Conservation (phyloP, 2,888 invertebrate species). For the Ennomos erosarius region DNA sequence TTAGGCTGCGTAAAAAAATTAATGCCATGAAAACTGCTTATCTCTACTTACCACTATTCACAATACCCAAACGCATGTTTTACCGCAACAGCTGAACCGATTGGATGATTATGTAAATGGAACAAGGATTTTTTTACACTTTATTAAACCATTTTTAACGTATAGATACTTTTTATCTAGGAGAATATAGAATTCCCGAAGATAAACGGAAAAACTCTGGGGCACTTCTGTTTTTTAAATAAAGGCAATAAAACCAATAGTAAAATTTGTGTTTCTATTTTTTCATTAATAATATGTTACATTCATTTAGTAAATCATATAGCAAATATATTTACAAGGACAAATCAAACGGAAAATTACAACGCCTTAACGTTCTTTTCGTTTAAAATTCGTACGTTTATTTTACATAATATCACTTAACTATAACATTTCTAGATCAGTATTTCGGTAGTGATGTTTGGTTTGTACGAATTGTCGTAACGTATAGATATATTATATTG, state of each 20-base stretch:
- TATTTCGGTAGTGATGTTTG: conserved; percentile 69
- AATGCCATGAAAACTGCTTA: no score
- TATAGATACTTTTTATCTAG: no score
- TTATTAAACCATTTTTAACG: no score
- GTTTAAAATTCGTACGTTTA: conserved; percentile 85
- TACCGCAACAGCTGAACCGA: no score
- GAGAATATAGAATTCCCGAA: no score
- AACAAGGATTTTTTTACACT: no score
- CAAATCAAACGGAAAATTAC: conserved; percentile 78
- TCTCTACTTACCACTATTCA: no score
- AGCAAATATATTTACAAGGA: conserved; percentile 85
- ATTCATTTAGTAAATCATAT: conserved; percentile 85
- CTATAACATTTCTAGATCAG: conserved; percentile 73
- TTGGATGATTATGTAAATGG: no score
- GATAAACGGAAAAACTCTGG: no score
- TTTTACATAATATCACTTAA: conserved; percentile 84
- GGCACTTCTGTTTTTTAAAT: background rate
- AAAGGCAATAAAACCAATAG: conserved; percentile 59
- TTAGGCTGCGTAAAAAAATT: no score
- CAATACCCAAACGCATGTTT: no score
- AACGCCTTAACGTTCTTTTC: conserved; percentile 78
- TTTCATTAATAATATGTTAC: conserved; percentile 84
- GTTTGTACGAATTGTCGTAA: conserved; percentile 67
- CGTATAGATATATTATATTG: conserved; percentile 23
- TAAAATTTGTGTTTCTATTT: conserved; percentile 83